phyloP scores from a whole-genome alignment of 2,888 invertebrate species.

The Cryptocheilus praepositus region DNA sequence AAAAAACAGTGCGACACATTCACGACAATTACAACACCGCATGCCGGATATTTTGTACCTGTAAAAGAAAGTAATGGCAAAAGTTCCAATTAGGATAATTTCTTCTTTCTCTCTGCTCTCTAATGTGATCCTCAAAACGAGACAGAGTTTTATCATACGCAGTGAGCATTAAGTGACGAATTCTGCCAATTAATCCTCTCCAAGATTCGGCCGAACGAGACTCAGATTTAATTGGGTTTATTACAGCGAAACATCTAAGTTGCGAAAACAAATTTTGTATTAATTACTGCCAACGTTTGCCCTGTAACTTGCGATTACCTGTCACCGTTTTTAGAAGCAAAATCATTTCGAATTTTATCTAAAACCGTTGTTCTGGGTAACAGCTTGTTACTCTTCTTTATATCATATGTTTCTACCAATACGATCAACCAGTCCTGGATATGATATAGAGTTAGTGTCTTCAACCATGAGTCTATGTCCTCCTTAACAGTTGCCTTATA shows the following conservation, averaged over 20 bases:
- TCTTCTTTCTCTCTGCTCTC: conserved; percentile 91
- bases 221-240: conserved; percentile 93
- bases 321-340: conserved; percentile 90
- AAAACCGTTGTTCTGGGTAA: conserved; percentile 93
- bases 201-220: conserved; percentile 93
- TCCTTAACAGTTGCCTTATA: conserved; percentile 93
- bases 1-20: neutral
- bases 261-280: conserved; percentile 4
- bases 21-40: conserved; percentile 1
- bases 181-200: conserved; percentile 88
- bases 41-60: conserved; percentile 76
- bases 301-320: conserved; percentile 72
- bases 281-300: neutral
- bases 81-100: conserved; percentile 96
- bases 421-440: conserved; percentile 96
- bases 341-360: conserved; percentile 95
- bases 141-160: conserved; percentile 91
- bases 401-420: conserved; percentile 93
- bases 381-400: conserved; percentile 92
- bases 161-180: conserved; percentile 88
- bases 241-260: conserved; percentile 88
- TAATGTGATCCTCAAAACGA: conserved; percentile 92
- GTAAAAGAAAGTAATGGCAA: conserved; percentile 94
- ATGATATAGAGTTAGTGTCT: conserved; percentile 83
- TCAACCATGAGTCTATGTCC: conserved; percentile 92